phyloP scores from a whole-genome alignment of 2,797 vertebrate species.

The Trachops cirrhosus region DNA sequence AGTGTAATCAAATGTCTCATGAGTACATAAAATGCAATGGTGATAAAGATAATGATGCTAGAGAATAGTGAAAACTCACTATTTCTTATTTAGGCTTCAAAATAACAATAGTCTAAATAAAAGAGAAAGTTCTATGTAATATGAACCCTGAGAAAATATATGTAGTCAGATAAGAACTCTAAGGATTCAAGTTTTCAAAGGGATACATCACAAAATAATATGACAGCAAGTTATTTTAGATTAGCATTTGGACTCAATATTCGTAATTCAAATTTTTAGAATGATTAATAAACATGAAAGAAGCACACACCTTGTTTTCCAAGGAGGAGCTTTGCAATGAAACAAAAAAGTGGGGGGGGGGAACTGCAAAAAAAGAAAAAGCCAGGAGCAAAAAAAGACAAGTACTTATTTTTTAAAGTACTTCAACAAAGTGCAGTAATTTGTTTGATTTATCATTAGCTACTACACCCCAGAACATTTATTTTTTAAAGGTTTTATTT shows the following conservation, averaged over 20 bases:
- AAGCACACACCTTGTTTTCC: not conserved
- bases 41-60: not conserved
- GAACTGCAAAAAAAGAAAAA: not conserved
- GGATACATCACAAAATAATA: not conserved
- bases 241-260: not conserved
- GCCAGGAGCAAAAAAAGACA: not conserved
- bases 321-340: conserved; percentile 3
- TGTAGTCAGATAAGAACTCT: not conserved
- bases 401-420: not conserved
- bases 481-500: too few species aligned
- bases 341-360: not conserved
- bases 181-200: not conserved
- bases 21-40: not conserved
- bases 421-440: not conserved
- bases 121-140: not conserved
- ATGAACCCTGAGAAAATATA: not conserved
- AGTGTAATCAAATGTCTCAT: not conserved
- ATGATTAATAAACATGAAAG: not conserved
- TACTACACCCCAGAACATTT: not conserved
- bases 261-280: conserved; percentile 7
- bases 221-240: not conserved
- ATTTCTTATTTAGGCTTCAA: not conserved
- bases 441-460: not conserved
- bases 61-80: not conserved
- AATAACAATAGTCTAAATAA: not conserved